These are phyloP conservation scores for Gymnocypris eckloni DNA, from an alignment of 2,797 vertebrate species.

Conservation along the genomic window DNA sequence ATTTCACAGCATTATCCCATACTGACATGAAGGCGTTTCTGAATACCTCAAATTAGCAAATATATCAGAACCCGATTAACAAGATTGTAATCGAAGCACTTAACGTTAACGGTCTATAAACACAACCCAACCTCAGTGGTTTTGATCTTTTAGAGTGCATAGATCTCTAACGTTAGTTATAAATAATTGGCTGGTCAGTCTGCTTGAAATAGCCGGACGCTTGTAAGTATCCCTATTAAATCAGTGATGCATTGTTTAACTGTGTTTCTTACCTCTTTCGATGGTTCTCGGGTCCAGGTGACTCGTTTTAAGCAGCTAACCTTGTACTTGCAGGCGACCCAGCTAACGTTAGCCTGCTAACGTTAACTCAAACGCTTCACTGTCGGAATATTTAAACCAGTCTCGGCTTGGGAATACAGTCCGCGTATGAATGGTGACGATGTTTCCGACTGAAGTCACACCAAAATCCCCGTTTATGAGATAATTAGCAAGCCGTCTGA, in stretches of 20 bases:
- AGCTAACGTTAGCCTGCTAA: conserved; percentile 33
- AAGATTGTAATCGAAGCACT: neutral
- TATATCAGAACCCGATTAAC: neutral
- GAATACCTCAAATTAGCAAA: neutral
- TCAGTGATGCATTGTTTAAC: neutral
- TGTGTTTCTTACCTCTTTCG: conserved; percentile 40
- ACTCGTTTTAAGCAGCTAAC: conserved; percentile 48
- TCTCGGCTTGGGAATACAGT: neutral
- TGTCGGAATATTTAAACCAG: neutral
- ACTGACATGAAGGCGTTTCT: neutral
- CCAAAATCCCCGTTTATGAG: conserved; percentile 5
- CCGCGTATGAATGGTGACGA: conserved; percentile 9
- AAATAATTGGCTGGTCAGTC: neutral
- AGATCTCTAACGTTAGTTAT: neutral
- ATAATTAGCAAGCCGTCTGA: conserved; percentile 44
- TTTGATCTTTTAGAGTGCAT: neutral
- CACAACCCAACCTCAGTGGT: neutral
- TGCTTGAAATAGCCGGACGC: neutral
- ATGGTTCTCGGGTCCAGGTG: conserved; percentile 32
- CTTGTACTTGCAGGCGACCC: conserved; percentile 44
- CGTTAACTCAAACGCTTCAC: conserved; percentile 28
- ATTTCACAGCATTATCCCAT: neutral
- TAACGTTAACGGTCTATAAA: neutral
- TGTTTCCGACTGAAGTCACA: neutral
- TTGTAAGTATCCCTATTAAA: neutral